phyloP scores from a whole-genome alignment of 2,888 invertebrate species.

The Tiphia femorata region DNA sequence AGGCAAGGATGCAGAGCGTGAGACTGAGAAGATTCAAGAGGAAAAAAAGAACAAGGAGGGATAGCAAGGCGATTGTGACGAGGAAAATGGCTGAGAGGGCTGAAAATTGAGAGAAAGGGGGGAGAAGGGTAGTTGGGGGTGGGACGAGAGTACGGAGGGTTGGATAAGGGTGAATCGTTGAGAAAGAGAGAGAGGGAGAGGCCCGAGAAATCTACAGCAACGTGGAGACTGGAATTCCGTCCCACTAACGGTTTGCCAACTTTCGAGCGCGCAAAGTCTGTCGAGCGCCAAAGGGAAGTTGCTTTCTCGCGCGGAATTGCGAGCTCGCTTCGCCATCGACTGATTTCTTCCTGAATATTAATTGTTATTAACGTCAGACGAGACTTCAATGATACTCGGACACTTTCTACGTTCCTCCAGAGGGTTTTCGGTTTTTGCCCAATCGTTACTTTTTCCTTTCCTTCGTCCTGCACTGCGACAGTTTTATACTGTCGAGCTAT shows the following conservation, averaged over 20 bases:
- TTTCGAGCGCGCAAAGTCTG: slow-evolving; percentile 9
- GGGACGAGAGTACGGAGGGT: too few species aligned
- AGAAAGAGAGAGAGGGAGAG: slow-evolving; percentile 1
- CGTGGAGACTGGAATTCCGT: slow-evolving; percentile 3
- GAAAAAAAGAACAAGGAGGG: neutral
- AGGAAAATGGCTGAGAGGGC: neutral
- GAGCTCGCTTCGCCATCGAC: slow-evolving; percentile 6
- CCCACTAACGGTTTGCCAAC: slow-evolving; percentile 14
- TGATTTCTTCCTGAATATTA: slow-evolving; percentile 26
- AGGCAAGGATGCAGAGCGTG: neutral
- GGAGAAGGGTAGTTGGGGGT: neutral
- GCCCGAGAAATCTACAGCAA: neutral
- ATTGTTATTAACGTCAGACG: slow-evolving; percentile 27
- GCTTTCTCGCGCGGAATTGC: slow-evolving; percentile 16
- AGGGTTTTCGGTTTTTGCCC: too few species aligned
- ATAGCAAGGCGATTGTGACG: neutral
- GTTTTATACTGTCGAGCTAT: too few species aligned
- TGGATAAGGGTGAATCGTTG: neutral
- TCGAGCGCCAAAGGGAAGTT: slow-evolving; percentile 5
- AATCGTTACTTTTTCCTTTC: too few species aligned
- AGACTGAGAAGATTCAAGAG: too few species aligned
- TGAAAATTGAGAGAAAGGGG: neutral
- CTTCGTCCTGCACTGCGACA: too few species aligned
- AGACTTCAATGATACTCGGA: too few species aligned
- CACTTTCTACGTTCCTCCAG: too few species aligned